A percentile compares a stretch with the other conserved stretches of the same genome.
phyloP scores from a whole-genome alignment of 2,797 vertebrate genomes.

The Discoglossus pictus region DNA sequence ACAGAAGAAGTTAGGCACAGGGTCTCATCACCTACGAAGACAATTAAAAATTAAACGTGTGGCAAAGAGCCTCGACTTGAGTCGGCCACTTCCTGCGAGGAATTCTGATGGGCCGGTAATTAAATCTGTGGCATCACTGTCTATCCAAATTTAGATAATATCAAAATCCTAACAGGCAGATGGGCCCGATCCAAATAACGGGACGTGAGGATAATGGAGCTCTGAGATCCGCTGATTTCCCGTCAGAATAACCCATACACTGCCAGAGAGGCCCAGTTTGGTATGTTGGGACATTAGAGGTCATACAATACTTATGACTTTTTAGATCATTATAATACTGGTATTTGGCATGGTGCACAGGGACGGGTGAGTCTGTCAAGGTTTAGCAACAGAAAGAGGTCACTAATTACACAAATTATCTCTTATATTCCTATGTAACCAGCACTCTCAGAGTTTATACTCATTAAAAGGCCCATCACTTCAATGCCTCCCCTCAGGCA shows the following conservation, averaged over 20 bases:
- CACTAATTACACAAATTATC: no score
- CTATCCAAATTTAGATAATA: conserved; percentile 26
- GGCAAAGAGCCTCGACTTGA: conserved; percentile 26
- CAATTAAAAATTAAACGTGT: conserved; percentile 46
- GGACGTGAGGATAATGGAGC: neutral
- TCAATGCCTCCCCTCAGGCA: no score
- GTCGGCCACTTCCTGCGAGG: conserved; percentile 26
- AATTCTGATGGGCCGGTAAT: conserved; percentile 40
- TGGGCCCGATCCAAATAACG: conserved; percentile 31
- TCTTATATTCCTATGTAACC: no score
- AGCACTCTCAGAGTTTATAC: no score
- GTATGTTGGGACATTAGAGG: no score
- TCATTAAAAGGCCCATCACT: no score
- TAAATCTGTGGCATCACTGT: conserved; percentile 43
- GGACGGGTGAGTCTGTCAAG: no score
- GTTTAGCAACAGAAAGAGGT: no score
- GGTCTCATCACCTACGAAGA: conserved; percentile 38
- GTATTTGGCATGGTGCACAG: no score
- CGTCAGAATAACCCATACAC: neutral
- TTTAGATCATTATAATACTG: no score
- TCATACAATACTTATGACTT: no score
- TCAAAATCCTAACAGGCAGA: conserved; percentile 42
- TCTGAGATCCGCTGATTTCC: neutral
- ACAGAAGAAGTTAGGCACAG: no score
- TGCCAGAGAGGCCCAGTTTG: neutral